These are phyloP conservation scores for Grapholita molesta DNA, from an alignment of 1,140 invertebrate genomes.

Conservation along the genomic window DNA sequence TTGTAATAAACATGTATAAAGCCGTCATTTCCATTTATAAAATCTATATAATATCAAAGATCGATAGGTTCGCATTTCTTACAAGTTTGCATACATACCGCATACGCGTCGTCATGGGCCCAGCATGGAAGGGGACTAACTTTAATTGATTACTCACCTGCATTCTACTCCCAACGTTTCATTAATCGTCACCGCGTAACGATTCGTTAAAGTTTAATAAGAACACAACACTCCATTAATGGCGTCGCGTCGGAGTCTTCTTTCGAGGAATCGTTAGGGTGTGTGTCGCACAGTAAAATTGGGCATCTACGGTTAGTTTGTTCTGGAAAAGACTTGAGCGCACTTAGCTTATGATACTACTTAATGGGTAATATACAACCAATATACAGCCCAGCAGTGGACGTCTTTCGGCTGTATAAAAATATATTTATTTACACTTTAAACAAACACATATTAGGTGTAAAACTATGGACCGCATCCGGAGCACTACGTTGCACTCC, in stretches of 20 bases:
- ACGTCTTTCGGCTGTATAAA: no score
- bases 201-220: conserved; percentile 10
- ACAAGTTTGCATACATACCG: no score
- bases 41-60: no score
- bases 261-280: conserved; percentile 15
- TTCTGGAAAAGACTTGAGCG: conserved; percentile 33
- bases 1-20: no score
- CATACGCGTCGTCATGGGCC: background rate
- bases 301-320: conserved; percentile 37
- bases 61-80: no score
- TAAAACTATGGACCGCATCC: no score
- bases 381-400: no score
- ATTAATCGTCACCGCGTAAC: conserved; percentile 3
- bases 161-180: background rate
- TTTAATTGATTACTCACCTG: background rate
- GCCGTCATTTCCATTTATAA: no score
- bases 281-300: conserved; percentile 71
- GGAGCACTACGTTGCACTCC: no score
- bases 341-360: background rate
- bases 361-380: no score
- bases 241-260: background rate
- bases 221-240: conserved; percentile 6
- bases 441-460: no score
- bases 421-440: no score
- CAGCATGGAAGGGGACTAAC: background rate